Conservation (phyloP, 2,888 invertebrate genomes). For the Lepas anatifera region DNA sequence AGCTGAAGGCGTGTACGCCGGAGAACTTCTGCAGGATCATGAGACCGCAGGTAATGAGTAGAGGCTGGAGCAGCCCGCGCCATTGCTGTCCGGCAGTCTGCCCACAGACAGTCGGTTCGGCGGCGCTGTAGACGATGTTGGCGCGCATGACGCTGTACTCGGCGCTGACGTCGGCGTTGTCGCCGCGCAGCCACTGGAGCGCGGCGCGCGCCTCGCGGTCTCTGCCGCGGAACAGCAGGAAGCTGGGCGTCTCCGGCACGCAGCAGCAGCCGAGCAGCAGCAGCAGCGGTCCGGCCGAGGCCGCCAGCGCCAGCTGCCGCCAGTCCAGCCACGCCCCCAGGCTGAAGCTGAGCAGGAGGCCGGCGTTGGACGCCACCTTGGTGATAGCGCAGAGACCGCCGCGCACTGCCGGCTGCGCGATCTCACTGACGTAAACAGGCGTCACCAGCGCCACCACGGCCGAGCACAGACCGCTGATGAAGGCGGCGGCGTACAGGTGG, state of each 20-base stretch:
- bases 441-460: constrained; percentile 63
- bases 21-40: constrained; percentile 71
- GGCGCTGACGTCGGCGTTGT: constrained; percentile 59
- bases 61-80: constrained; percentile 49
- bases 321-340: constrained; percentile 72
- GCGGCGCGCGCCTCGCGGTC: constrained; percentile 59
- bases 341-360: constrained; percentile 68
- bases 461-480: constrained; percentile 69
- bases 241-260: constrained; percentile 82
- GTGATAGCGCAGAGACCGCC: constrained; percentile 75
- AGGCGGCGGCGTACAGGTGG: constrained; percentile 70
- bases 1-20: constrained; percentile 71
- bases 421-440: constrained; percentile 78
- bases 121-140: constrained; percentile 39
- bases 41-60: constrained; percentile 66
- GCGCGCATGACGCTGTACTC: constrained; percentile 58
- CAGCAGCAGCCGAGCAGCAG: constrained; percentile 58
- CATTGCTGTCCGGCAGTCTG: constrained; percentile 27
- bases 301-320: constrained; percentile 68
- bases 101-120: constrained; percentile 23
- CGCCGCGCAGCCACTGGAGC: constrained; percentile 69
- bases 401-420: constrained; percentile 70
- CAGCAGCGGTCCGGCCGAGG: constrained; percentile 61
- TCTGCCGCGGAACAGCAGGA: constrained; percentile 59
- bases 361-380: constrained; percentile 73